These are phyloP conservation scores for Callithrix jacchus DNA, from an alignment of 2,113 vertebrate species.

Conservation along the genomic window DNA sequence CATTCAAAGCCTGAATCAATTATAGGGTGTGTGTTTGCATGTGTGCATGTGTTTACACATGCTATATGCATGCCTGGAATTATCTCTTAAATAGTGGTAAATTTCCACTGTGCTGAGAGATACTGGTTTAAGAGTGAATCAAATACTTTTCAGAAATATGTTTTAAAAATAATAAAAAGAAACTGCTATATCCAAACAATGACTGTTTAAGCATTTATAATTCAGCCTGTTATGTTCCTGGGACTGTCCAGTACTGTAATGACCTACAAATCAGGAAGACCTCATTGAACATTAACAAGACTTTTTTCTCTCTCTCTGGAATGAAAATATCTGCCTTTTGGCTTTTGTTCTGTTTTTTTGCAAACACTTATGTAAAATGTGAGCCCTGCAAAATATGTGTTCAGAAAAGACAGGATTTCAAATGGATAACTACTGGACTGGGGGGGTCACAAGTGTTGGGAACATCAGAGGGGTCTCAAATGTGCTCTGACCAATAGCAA, in stretches of 20 bases:
- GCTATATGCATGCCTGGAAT: background rate
- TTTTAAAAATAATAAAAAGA: background rate
- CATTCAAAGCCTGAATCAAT: background rate
- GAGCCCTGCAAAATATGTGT: background rate
- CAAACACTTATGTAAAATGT: background rate
- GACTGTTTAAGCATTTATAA: background rate
- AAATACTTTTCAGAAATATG: conserved; percentile 32
- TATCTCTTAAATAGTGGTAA: background rate
- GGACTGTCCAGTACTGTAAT: background rate
- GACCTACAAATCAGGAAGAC: background rate
- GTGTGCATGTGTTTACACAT: background rate
- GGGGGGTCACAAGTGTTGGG: background rate
- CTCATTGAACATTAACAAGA: background rate
- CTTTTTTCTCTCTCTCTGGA: background rate
- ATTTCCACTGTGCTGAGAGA: background rate
- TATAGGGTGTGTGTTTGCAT: background rate
- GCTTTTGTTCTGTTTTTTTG: background rate
- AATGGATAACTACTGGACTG: background rate
- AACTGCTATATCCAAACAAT: background rate
- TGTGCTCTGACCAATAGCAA: background rate
- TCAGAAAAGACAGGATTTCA: conserved; percentile 18
- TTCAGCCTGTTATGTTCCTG: background rate
- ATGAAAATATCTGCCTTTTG: background rate
- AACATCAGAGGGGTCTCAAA: background rate
- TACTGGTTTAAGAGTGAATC: background rate